phyloP scores from a whole-genome alignment of 2,797 vertebrate species.

The Carcharodon carcharias region DNA sequence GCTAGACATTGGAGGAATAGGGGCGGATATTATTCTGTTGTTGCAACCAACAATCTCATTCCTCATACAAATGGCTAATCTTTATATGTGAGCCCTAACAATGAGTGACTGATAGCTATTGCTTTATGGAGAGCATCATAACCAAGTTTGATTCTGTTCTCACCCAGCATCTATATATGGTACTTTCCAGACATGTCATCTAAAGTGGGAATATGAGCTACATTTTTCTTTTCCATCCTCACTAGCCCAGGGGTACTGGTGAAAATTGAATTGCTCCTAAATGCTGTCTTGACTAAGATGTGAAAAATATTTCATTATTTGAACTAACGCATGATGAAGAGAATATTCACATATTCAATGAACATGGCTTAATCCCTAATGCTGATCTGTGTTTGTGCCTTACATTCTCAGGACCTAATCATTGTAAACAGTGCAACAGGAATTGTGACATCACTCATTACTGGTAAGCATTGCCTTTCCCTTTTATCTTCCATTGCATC shows the following conservation, averaged over 20 bases:
- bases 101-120: neutral
- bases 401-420: conserved; percentile 61
- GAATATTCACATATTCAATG: neutral
- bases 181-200: neutral
- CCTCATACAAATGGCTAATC: neutral
- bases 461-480: conserved; percentile 51
- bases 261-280: neutral
- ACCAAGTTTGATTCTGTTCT: neutral
- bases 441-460: conserved; percentile 56
- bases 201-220: neutral
- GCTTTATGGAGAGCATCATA: neutral
- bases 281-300: neutral
- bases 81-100: neutral
- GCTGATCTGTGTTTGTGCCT: neutral
- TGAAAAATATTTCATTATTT: neutral
- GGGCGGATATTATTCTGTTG: neutral
- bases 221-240: neutral
- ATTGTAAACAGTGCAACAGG: conserved; percentile 60
- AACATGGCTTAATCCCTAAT: neutral
- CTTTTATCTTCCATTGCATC: neutral
- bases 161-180: neutral
- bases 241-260: neutral
- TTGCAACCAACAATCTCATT: neutral
- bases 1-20: neutral
- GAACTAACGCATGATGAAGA: neutral